phyloP scores from a whole-genome alignment of 2,888 invertebrate species.

The Torymus tubicola region DNA sequence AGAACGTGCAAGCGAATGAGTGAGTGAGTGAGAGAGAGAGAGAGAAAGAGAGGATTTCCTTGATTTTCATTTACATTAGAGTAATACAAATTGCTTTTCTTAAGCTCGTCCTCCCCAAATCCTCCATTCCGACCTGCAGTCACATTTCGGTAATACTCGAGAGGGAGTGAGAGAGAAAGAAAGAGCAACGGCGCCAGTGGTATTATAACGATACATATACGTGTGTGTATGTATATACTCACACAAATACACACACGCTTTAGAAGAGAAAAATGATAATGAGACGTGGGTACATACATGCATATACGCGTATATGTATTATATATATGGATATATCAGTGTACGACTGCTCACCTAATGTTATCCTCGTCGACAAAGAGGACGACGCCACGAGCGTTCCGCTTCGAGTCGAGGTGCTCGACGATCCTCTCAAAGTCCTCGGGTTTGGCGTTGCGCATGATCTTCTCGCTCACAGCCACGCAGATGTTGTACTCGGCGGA shows the following conservation, averaged over 20 bases:
- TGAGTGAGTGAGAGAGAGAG: not conserved
- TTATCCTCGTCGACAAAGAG: conserved; percentile 87
- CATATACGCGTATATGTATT: no score
- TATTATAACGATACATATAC: no score
- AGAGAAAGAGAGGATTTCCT: conserved; percentile 24
- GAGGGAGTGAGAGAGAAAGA: no score
- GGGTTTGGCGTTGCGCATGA: conserved; percentile 79
- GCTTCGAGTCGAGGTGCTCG: conserved; percentile 78
- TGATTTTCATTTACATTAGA: conserved; percentile 54
- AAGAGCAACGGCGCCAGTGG: no score
- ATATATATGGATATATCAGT: no score
- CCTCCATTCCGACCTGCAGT: not conserved
- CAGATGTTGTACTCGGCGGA: conserved; percentile 78
- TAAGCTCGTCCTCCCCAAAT: conserved; percentile 5
- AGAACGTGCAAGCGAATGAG: no score
- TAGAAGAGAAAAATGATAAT: no score
- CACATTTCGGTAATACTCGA: no score
- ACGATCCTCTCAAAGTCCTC: conserved; percentile 81
- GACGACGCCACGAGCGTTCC: conserved; percentile 82
- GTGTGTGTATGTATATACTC: no score
- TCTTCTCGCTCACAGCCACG: conserved; percentile 79
- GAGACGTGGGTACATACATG: no score
- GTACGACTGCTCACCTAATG: conserved; percentile 75
- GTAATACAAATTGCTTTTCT: conserved; percentile 54
- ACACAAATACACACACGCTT: no score